A percentile compares a stretch with the other conserved stretches of the same genome.
Conservation (phyloP, 2,888 invertebrate species). For the Agrochola lota region DNA sequence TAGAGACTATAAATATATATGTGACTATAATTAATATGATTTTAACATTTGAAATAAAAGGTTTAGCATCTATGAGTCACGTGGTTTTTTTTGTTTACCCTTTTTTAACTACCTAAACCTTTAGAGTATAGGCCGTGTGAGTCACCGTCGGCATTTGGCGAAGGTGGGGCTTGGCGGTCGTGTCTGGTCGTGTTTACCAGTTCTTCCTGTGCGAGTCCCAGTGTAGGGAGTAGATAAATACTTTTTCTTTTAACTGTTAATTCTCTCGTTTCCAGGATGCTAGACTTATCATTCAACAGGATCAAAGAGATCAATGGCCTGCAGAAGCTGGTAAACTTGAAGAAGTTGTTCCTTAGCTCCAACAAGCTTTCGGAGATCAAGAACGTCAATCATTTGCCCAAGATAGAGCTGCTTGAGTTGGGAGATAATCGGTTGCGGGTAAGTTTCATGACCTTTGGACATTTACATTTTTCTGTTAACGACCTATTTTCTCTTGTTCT, state of each 20-base stretch:
- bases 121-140: no score
- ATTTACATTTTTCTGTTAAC: neutral
- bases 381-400: constrained; percentile 95
- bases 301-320: constrained; percentile 96
- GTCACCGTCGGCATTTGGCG: no score
- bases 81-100: no score
- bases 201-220: neutral
- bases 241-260: neutral
- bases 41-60: no score
- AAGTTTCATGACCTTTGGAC: constrained; percentile 67
- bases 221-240: no score
- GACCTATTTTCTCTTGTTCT: neutral
- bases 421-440: constrained; percentile 98
- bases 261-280: constrained; percentile 84
- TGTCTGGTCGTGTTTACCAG: no score
- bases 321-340: constrained; percentile 93
- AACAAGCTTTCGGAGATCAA: constrained; percentile 97
- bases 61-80: no score
- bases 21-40: no score
- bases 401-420: constrained; percentile 96
- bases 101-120: no score
- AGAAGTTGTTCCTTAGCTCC: constrained; percentile 96
- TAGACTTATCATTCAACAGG: constrained; percentile 99
- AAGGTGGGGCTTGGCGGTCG: no score
- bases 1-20: no score